Conservation (phyloP, 2,888 invertebrate genomes). For the Pristionchus arcanus region DNA sequence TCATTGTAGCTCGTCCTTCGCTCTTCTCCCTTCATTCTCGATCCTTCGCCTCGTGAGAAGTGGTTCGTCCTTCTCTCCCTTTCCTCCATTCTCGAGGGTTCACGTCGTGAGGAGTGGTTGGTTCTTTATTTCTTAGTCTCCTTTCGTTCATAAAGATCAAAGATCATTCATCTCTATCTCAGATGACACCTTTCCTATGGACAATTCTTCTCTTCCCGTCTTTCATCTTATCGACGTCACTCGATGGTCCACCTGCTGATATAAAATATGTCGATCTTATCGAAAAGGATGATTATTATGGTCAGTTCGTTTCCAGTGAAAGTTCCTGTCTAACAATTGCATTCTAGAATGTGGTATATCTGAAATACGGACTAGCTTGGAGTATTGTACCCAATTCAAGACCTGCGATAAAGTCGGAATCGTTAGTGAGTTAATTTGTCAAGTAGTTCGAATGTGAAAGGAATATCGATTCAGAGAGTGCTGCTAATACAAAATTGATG, state of each 20-base stretch:
- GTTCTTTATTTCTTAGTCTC: background rate
- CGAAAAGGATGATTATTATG: background rate
- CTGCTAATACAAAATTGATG: background rate
- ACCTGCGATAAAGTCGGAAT: background rate
- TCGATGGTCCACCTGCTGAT: background rate
- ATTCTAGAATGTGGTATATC: background rate
- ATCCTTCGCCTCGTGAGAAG: too few species aligned
- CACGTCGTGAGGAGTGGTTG: background rate
- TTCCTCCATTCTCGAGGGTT: background rate
- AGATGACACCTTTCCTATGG: background rate
- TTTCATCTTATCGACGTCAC: background rate
- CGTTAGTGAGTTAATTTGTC: background rate
- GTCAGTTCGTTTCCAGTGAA: background rate
- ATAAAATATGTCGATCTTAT: background rate
- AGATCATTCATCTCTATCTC: background rate
- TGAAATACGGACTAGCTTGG: background rate
- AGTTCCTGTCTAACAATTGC: background rate
- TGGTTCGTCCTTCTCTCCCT: background rate
- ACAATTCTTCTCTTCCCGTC: background rate
- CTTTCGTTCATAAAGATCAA: background rate
- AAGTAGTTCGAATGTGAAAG: background rate
- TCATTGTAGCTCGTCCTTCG: background rate
- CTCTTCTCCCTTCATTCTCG: background rate
- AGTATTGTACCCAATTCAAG: background rate
- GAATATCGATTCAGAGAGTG: background rate